Conservation (phyloP, 2,888 invertebrate species). For the Adelphocoris suturalis region DNA sequence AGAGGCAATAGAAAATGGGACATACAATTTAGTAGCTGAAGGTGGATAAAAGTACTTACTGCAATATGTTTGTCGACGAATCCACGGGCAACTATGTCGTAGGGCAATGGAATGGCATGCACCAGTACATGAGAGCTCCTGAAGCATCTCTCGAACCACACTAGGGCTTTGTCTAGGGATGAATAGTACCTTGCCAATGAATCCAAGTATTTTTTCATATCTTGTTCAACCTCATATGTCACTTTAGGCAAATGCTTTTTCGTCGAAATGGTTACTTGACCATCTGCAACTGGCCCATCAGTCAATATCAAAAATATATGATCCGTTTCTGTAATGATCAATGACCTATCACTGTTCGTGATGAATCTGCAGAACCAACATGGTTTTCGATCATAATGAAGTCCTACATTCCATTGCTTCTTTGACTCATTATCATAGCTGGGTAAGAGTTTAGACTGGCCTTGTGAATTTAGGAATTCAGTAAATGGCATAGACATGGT, state of each 20-base stretch:
- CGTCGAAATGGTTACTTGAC: slow-evolving; percentile 94
- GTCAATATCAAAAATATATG: slow-evolving; percentile 93
- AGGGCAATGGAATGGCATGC: slow-evolving; percentile 9
- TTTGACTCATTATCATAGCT: not conserved
- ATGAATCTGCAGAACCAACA: slow-evolving; percentile 99
- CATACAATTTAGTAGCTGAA: too few species aligned
- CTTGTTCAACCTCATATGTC: slow-evolving; percentile 85
- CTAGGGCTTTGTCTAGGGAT: slow-evolving; percentile 85
- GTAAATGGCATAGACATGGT: not conserved
- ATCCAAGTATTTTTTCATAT: slow-evolving; percentile 85
- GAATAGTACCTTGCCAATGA: slow-evolving; percentile 82
- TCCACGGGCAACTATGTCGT: not conserved
- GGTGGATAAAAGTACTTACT: not conserved
- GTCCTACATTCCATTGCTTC: not conserved
- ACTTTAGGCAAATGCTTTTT: slow-evolving; percentile 92
- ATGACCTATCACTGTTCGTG: slow-evolving; percentile 96
- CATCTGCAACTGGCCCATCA: slow-evolving; percentile 90
- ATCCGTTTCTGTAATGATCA: slow-evolving; percentile 94
- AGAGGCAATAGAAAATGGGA: too few species aligned
- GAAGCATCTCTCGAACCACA: slow-evolving; percentile 94
- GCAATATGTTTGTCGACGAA: not conserved
- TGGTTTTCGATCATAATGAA: not conserved
- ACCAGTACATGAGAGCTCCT: slow-evolving; percentile 96
- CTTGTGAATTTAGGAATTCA: not conserved
- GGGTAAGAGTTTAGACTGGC: not conserved